Evolutionary conservation across 2,888 invertebrate species (phyloP), one percentile per base, ranked within the genome.

Genomic region (Pyrrhia umbra): DNA sequence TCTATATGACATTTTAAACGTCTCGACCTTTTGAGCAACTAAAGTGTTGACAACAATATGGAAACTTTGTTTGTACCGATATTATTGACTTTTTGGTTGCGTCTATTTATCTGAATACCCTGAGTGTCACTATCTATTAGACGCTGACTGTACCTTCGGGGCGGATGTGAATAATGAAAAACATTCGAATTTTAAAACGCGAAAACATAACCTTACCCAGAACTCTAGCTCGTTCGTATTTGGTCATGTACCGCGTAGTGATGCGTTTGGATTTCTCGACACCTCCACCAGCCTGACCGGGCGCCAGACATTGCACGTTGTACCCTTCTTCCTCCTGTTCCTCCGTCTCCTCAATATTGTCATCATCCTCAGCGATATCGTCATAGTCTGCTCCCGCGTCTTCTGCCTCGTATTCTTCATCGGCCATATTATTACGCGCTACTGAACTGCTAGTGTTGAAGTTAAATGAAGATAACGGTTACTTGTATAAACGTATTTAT

Each of bases 161-260:
- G n/a, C n/a, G n/a, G n/a, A n/a, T n/a, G n/a, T n/a, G n/a, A n/a
- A n/a, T n/a, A n/a, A n/a, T n/a, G n/a, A n/a, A n/a, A n/a, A n/a
- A 9, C 5, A 15, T 15, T 37, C 15, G 37, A 37, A 37, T 15
- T 15, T 15, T n/a, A 15, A 37, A 15, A 6, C 15, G 6, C n/a
- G 15, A 39, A 46, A 60, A 50, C 18, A 71, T 78, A 81, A 77
- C 75, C 84, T 85, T 70, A 93, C 92, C 93, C 85, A 92, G 83
- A 42, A 92, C 94, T 87, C 95, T 88, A 13, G 95, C 95, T 63
- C 95, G 81, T 80, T 94, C 94, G 77, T 95, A 96, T 96, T 99
- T 99, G 0, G 99, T 99, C 99, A 99, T 99, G 85, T 99, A 99
- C 83, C 98, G 97, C 0, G 99, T 99, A 0, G 99, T 99, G 49